These are phyloP conservation scores for Azorinus chamasolen DNA, from an alignment of 2,888 invertebrate genomes.

Conservation along the genomic window DNA sequence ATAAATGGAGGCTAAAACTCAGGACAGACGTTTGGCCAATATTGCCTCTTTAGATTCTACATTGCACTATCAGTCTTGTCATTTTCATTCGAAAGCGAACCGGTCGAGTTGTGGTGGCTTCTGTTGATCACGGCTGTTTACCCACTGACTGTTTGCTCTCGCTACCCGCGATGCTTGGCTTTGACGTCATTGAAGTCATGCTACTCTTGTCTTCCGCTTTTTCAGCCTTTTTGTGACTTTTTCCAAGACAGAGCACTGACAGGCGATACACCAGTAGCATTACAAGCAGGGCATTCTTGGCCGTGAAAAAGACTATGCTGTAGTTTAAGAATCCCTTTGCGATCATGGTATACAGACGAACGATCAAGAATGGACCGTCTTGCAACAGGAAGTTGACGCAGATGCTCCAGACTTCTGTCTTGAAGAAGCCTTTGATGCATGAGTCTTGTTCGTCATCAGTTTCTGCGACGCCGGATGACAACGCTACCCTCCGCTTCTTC, in stretches of 20 bases:
- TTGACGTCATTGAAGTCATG: background rate
- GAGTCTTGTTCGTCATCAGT: constrained; percentile 20
- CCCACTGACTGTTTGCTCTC: background rate
- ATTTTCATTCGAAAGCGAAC: no score
- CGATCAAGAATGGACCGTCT: constrained; percentile 72
- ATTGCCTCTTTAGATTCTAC: no score
- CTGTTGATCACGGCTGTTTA: no score
- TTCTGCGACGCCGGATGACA: constrained; percentile 5
- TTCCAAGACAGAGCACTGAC: constrained; percentile 62
- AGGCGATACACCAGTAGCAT: constrained; percentile 69
- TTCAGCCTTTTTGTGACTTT: constrained; percentile 4
- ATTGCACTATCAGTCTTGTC: no score
- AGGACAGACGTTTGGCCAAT: no score
- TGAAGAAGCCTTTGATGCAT: constrained; percentile 55
- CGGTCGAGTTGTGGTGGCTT: no score
- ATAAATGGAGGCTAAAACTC: no score
- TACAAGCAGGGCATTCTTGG: constrained; percentile 73
- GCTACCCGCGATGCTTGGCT: background rate
- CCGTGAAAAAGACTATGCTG: constrained; percentile 81
- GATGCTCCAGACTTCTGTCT: constrained; percentile 87
- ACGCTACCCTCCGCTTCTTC: constrained; percentile 57
- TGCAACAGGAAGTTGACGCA: constrained; percentile 82
- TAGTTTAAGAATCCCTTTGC: constrained; percentile 89
- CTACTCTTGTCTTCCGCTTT: constrained; percentile 17
- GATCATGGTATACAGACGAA: constrained; percentile 91